Conservation (phyloP, 2,888 invertebrate species). For the Mycalesis mineus region DNA sequence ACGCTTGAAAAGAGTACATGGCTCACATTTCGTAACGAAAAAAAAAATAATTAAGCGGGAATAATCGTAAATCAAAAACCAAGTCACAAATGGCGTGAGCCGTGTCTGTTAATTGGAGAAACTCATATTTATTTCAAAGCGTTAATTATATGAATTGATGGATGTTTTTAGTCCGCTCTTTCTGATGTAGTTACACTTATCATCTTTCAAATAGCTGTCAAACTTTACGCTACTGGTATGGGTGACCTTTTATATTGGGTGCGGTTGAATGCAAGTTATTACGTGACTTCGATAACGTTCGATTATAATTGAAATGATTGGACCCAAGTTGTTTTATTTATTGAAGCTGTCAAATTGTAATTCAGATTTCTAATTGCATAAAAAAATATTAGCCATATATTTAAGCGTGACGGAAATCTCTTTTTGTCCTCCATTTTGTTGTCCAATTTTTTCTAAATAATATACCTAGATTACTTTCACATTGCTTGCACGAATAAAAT, state of each 20-base stretch:
- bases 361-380: background rate
- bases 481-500: too few relatives aligned
- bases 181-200: conserved; percentile 19
- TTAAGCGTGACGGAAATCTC: too few relatives aligned
- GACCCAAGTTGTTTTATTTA: conserved; percentile 6
- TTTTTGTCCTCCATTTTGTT: too few relatives aligned
- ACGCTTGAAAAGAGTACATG: background rate
- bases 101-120: background rate
- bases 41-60: background rate
- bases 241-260: conserved; percentile 23
- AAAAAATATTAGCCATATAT: too few relatives aligned
- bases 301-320: conserved; percentile 10
- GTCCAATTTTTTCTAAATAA: too few relatives aligned
- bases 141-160: conserved; percentile 26
- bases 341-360: background rate
- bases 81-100: conserved; percentile 1
- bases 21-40: background rate
- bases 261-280: conserved; percentile 8
- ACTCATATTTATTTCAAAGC: conserved; percentile 11
- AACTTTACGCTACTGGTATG: conserved; percentile 31
- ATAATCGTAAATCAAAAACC: conserved; percentile 5
- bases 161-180: conserved; percentile 18
- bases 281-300: conserved; percentile 8
- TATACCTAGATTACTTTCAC: too few relatives aligned
- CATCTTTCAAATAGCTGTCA: conserved; percentile 31